Percentiles rank a stretch among this genome's conserved stretches.
These are phyloP conservation scores for Mormyrus lacerda DNA, from an alignment of 2,113 vertebrate species.

Conservation along the genomic window DNA sequence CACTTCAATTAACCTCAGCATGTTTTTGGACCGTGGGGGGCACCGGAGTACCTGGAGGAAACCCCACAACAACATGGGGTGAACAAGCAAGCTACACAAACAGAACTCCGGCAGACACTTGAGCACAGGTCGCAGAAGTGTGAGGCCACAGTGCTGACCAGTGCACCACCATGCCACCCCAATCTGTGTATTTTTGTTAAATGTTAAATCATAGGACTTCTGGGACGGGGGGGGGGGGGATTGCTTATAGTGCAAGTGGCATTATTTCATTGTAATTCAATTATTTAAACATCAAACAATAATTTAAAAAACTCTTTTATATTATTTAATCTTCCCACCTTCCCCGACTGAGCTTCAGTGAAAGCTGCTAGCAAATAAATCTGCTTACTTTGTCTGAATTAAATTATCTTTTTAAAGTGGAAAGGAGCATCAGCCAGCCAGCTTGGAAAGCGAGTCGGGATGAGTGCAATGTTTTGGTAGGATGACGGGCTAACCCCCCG, in stretches of 20 bases:
- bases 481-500: not conserved
- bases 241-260: not conserved
- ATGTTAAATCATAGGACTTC: not conserved
- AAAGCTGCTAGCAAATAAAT: not conserved
- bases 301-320: not conserved
- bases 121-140: too few species aligned
- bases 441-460: not conserved
- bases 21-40: too few species aligned
- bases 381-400: not conserved
- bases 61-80: too few species aligned
- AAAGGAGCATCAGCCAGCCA: not conserved
- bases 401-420: not conserved
- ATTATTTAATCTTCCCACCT: not conserved
- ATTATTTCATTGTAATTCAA: not conserved
- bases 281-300: not conserved
- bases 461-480: not conserved
- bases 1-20: too few species aligned
- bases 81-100: too few species aligned
- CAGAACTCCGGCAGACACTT: too few species aligned
- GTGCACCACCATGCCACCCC: not conserved
- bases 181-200: not conserved
- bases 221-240: not conserved
- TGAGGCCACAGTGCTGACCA: too few species aligned
- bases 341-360: not conserved
- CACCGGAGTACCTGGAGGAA: too few species aligned